These are phyloP conservation scores for Bubo bubo DNA, from an alignment of 2,113 vertebrate species.

Conservation along the genomic window DNA sequence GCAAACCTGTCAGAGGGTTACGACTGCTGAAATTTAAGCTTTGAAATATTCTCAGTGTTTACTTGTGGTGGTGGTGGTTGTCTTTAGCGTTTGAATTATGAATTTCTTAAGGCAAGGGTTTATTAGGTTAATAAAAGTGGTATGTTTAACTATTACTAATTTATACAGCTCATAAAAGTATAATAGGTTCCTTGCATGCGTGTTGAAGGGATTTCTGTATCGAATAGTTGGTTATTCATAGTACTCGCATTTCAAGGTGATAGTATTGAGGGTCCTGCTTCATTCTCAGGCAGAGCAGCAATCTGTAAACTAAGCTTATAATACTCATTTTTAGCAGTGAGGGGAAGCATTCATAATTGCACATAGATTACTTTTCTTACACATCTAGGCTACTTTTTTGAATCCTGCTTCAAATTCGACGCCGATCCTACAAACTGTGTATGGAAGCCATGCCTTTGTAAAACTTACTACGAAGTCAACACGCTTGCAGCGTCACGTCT, in stretches of 20 bases:
- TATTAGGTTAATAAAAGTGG: slow-evolving; percentile 35
- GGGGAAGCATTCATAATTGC: neutral
- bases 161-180: slow-evolving; percentile 43
- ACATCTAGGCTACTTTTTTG: neutral
- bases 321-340: neutral
- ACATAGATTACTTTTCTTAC: too few species aligned
- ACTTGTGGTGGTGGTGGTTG: slow-evolving; percentile 35
- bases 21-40: neutral
- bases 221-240: neutral
- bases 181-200: neutral
- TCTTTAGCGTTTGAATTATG: neutral
- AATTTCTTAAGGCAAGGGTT: neutral
- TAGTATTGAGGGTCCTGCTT: neutral
- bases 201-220: neutral
- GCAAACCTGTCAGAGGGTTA: slow-evolving; percentile 17
- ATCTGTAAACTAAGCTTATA: neutral
- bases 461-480: rapidly evolving
- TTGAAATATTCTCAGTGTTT: neutral
- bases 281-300: neutral
- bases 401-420: neutral
- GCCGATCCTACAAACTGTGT: too few species aligned
- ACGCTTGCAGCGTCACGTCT: rapidly evolving
- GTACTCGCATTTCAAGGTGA: neutral
- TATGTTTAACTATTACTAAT: slow-evolving; percentile 11
- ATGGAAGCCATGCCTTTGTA: neutral